phyloP scores from a whole-genome alignment of 2,888 invertebrate genomes.

The Cephus pygmeus region DNA sequence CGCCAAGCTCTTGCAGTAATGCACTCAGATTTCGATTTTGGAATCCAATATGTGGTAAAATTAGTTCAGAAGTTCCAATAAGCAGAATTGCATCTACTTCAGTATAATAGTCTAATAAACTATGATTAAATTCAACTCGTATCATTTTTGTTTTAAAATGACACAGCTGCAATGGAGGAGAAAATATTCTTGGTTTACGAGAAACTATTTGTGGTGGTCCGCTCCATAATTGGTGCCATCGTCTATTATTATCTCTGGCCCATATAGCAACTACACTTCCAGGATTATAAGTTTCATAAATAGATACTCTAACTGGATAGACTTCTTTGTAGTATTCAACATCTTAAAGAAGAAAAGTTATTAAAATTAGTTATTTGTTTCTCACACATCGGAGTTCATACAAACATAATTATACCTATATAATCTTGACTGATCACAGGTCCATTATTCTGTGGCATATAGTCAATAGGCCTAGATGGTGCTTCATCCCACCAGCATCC shows the following conservation, averaged over 20 bases:
- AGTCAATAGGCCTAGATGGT: constrained; percentile 77
- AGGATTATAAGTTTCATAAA: constrained; percentile 89
- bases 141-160: constrained; percentile 69
- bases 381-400: too few species aligned
- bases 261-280: constrained; percentile 85
- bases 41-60: constrained; percentile 49
- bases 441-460: constrained; percentile 79
- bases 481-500: constrained; percentile 87
- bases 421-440: constrained; percentile 81
- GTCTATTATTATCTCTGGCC: constrained; percentile 70
- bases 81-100: constrained; percentile 88
- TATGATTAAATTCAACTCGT: constrained; percentile 88
- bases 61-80: constrained; percentile 73
- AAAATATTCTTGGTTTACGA: constrained; percentile 78
- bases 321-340: constrained; percentile 76
- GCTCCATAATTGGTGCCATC: constrained; percentile 84
- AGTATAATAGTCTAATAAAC: constrained; percentile 84
- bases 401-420: constrained; percentile 71
- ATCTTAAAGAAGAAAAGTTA: constrained; percentile 65
- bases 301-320: constrained; percentile 75
- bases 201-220: constrained; percentile 74
- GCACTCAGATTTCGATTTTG: constrained; percentile 51
- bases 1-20: constrained; percentile 50
- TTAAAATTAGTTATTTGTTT: constrained; percentile 30
- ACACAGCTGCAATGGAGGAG: constrained; percentile 70